Percentiles rank a stretch among this genome's conserved stretches.
Evolutionary conservation across 1,140 invertebrate genomes (phyloP).

Genomic region (Fopius arisanus): DNA sequence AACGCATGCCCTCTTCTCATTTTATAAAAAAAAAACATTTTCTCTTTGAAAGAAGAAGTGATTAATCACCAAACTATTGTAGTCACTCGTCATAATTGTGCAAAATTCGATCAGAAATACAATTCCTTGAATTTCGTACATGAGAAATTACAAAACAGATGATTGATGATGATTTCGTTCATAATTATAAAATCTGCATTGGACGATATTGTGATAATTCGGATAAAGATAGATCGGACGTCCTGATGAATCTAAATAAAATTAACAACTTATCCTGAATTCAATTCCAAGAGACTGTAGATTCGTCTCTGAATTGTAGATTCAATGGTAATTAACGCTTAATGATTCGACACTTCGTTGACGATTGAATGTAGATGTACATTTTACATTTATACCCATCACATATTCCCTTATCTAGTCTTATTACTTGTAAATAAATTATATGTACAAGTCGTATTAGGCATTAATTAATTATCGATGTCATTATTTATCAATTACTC

Average conservation of each 20-base stretch:
- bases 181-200: background rate
- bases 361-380: background rate
- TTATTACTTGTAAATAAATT: background rate
- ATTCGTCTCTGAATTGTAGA: background rate
- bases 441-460: background rate
- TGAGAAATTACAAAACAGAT: background rate
- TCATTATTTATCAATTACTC: background rate
- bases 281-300: slow-evolving; percentile 10
- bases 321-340: background rate
- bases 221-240: background rate
- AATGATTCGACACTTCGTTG: background rate
- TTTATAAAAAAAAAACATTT: background rate
- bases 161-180: background rate
- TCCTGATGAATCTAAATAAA: background rate
- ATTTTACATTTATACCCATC: background rate
- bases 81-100: background rate
- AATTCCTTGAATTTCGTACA: background rate
- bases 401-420: background rate
- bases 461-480: background rate
- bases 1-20: background rate
- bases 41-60: background rate
- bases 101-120: background rate
- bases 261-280: background rate
- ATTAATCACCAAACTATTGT: background rate
- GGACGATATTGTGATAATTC: background rate